These are phyloP conservation scores for Hoplodrina blanda DNA, from an alignment of 2,888 invertebrate species.

Conservation along the genomic window DNA sequence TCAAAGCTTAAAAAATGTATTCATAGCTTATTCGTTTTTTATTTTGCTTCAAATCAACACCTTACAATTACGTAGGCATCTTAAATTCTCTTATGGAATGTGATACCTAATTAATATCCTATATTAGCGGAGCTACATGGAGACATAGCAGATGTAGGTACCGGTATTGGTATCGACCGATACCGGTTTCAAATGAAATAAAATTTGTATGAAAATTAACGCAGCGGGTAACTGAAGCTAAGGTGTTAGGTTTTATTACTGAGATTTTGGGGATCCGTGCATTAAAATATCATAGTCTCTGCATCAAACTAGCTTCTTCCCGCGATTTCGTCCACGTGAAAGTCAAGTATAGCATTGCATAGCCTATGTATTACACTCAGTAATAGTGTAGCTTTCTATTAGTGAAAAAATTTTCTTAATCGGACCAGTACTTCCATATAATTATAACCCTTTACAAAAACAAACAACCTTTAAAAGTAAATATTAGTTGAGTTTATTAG, in stretches of 20 bases:
- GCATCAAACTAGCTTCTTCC: no score
- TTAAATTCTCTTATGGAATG: slow-evolving; percentile 43
- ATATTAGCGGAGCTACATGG: slow-evolving; percentile 31
- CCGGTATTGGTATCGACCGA: background rate
- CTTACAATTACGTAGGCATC: slow-evolving; percentile 38
- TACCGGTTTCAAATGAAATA: slow-evolving; percentile 45
- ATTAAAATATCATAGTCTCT: slow-evolving; percentile 4
- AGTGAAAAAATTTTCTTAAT: no score
- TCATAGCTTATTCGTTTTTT: slow-evolving; percentile 35
- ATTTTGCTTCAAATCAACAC: slow-evolving; percentile 42
- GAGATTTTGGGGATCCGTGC: slow-evolving; percentile 20
- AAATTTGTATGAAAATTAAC: slow-evolving; percentile 56
- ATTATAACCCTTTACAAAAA: no score
- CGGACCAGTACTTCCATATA: no score
- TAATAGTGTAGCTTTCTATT: no score
- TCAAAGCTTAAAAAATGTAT: slow-evolving; percentile 36
- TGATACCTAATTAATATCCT: slow-evolving; percentile 53
- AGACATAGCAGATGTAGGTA: slow-evolving; percentile 1
- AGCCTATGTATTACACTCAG: no score
- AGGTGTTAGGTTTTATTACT: slow-evolving; percentile 64
- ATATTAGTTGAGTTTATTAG: no score
- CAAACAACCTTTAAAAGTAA: no score
- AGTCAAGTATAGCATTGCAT: no score
- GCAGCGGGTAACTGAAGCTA: slow-evolving; percentile 54
- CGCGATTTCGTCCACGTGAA: no score